These are phyloP conservation scores for Acanthococcus lagerstroemiae DNA, from an alignment of 2,888 invertebrate species.

Conservation along the genomic window DNA sequence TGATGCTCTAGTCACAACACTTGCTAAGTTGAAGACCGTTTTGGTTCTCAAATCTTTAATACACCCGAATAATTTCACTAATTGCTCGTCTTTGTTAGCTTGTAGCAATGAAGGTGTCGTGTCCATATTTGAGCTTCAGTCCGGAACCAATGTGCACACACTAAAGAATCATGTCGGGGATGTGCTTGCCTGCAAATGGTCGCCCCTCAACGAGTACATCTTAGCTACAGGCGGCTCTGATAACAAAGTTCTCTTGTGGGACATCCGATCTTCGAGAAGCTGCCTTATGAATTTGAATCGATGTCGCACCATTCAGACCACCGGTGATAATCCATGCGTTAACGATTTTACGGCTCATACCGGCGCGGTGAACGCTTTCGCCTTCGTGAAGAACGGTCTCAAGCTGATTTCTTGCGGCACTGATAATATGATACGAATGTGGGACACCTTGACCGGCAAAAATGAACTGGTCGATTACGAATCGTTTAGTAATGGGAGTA, in stretches of 20 bases:
- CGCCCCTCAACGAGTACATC: conserved; percentile 18
- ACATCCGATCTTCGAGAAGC: conserved; percentile 11
- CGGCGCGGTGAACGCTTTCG: conserved; percentile 2
- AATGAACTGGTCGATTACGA: conserved; percentile 25
- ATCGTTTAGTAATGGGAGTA: background rate
- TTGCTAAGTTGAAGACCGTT: too few relatives aligned
- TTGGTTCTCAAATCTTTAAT: too few relatives aligned
- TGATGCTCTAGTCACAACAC: too few relatives aligned
- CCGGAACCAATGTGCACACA: conserved; percentile 15
- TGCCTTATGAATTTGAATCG: conserved; percentile 25
- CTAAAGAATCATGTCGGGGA: conserved; percentile 17
- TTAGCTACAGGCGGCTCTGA: conserved; percentile 20
- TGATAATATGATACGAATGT: conserved; percentile 16
- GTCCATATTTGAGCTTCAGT: conserved; percentile 3
- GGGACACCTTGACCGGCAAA: conserved; percentile 22
- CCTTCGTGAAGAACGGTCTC: conserved; percentile 14
- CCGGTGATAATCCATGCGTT: conserved; percentile 7
- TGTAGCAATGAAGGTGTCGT: too few relatives aligned
- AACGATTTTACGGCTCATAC: conserved; percentile 22
- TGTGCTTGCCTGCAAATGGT: conserved; percentile 23
- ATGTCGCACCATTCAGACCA: conserved; percentile 11
- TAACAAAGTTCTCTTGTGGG: conserved; percentile 21
- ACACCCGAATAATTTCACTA: too few relatives aligned
- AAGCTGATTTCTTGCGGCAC: conserved; percentile 23
- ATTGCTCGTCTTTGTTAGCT: too few relatives aligned